Evolutionary conservation across 2,888 invertebrate species (phyloP).

Genomic region (Lycaena phlaeas): DNA sequence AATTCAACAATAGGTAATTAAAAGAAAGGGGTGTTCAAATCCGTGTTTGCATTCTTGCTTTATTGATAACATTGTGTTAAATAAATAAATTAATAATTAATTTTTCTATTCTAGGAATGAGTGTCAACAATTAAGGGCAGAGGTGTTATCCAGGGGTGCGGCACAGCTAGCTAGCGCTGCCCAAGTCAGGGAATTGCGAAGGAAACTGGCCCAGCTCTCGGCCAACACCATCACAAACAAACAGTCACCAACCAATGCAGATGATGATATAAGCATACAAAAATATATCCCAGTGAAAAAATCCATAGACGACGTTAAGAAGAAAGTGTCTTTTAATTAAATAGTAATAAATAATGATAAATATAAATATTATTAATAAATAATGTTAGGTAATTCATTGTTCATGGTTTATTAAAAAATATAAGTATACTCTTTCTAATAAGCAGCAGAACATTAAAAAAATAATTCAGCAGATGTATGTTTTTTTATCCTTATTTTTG

Average conservation of each 20-base stretch:
- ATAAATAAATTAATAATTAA: no score
- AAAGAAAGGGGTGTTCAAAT: no score
- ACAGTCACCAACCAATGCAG: constrained; percentile 21
- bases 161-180: constrained; percentile 50
- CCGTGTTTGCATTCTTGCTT: no score
- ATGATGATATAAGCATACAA: constrained; percentile 25
- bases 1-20: no score
- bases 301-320: constrained; percentile 43
- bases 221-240: constrained; percentile 18
- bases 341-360: not conserved
- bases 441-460: not conserved
- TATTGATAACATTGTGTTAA: no score
- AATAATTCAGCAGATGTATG: no score
- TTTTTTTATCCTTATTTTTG: no score
- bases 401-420: no score
- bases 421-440: no score
- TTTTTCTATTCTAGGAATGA: constrained; percentile 46
- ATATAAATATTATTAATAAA: not conserved
- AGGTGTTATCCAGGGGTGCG: constrained; percentile 50
- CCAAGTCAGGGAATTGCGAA: constrained; percentile 44
- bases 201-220: constrained; percentile 35
- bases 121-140: constrained; percentile 44
- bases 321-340: constrained; percentile 58
- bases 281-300: constrained; percentile 23
- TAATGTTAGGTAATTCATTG: no score